These are phyloP conservation scores for Schizothorax lantsangensis DNA, from an alignment of 2,797 vertebrate species.

Conservation along the genomic window DNA sequence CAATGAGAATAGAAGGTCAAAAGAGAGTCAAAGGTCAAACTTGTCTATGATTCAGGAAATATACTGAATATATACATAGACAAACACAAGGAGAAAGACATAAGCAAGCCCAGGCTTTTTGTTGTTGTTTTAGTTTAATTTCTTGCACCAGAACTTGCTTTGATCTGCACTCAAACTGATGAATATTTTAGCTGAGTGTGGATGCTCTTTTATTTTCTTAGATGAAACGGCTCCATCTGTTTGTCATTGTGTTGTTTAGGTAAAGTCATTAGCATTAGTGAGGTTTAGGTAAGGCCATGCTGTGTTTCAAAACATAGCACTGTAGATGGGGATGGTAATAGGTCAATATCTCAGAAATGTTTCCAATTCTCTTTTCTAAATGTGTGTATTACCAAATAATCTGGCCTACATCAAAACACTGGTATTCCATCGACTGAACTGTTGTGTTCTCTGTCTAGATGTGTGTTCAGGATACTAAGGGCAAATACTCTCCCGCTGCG, in stretches of 20 bases:
- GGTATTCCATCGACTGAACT: neutral
- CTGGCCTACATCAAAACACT: slow-evolving; percentile 12
- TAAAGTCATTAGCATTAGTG: slow-evolving; percentile 17
- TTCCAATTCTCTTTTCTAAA: neutral
- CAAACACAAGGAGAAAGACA: neutral
- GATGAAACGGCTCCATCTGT: slow-evolving; percentile 52
- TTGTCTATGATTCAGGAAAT: neutral
- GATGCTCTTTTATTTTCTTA: slow-evolving; percentile 44
- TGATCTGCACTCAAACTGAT: slow-evolving; percentile 56
- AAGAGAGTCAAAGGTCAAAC: slow-evolving; percentile 16
- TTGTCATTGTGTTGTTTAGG: slow-evolving; percentile 21
- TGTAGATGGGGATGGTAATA: neutral
- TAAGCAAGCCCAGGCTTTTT: neutral
- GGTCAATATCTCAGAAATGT: neutral
- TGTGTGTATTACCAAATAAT: neutral
- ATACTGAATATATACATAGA: neutral
- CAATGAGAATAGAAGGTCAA: slow-evolving; percentile 46
- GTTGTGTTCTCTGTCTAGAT: slow-evolving; percentile 28
- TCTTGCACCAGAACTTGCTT: slow-evolving; percentile 43
- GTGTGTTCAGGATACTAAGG: slow-evolving; percentile 33
- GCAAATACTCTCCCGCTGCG: slow-evolving; percentile 12
- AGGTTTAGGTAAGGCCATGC: slow-evolving; percentile 9
- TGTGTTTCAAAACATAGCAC: neutral
- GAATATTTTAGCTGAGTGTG: slow-evolving; percentile 56
- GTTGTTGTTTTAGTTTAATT: slow-evolving; percentile 44